These are phyloP conservation scores for Drosophila ohnishii DNA, from an alignment of 1,140 invertebrate species.

Conservation along the genomic window DNA sequence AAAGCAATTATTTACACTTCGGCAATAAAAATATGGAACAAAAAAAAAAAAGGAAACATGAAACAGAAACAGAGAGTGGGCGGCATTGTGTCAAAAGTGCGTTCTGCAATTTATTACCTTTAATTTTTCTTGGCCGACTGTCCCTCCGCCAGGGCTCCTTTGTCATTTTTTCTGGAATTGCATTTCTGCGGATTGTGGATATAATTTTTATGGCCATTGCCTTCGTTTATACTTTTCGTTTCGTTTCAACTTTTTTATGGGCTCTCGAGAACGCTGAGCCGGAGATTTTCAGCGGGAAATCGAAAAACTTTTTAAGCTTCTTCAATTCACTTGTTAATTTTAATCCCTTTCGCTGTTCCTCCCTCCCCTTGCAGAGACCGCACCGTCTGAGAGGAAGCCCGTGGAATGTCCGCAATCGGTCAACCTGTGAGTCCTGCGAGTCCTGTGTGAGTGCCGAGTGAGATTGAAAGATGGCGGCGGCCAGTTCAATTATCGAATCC, in stretches of 20 bases:
- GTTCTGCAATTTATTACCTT: slow-evolving; percentile 75
- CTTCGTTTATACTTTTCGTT: slow-evolving; percentile 24
- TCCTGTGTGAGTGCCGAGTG: slow-evolving; percentile 16
- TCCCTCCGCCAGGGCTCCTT: slow-evolving; percentile 10
- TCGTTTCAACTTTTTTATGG: slow-evolving; percentile 44
- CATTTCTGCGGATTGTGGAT: slow-evolving; percentile 64
- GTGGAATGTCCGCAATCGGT: slow-evolving; percentile 40
- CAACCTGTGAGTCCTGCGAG: slow-evolving; percentile 36
- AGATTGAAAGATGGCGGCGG: slow-evolving; percentile 44
- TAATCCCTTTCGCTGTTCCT: slow-evolving; percentile 24
- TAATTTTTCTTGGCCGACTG: slow-evolving; percentile 59
- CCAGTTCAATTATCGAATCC: slow-evolving; percentile 64
- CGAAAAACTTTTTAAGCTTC: slow-evolving; percentile 41
- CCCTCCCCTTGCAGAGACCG: slow-evolving; percentile 14
- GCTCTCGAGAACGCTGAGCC: slow-evolving; percentile 18
- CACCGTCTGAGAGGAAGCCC: slow-evolving; percentile 42
- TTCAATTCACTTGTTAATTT: slow-evolving; percentile 53
- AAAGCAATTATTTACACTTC: slow-evolving; percentile 80
- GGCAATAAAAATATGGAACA: slow-evolving; percentile 74
- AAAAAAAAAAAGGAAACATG: slow-evolving; percentile 19
- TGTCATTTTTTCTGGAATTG: slow-evolving; percentile 47
- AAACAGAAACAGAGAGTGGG: slow-evolving; percentile 10
- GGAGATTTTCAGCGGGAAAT: slow-evolving; percentile 34
- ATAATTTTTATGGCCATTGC: slow-evolving; percentile 47
- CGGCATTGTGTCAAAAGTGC: slow-evolving; percentile 67